Evolutionary conservation across 1,140 invertebrate species (phyloP).

Genomic region (Trypoxylus dichotomus): DNA sequence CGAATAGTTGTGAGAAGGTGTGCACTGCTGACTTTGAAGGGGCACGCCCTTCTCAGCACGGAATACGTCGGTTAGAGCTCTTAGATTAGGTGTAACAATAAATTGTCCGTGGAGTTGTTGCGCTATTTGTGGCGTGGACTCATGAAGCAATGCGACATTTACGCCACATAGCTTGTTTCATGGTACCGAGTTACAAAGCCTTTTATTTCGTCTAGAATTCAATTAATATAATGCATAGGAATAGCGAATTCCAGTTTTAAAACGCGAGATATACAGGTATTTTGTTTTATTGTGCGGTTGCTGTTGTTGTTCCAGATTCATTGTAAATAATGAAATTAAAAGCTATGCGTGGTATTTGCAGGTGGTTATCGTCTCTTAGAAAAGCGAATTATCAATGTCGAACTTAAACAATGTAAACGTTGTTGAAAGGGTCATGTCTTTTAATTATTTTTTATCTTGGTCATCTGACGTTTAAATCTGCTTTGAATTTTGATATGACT

Average conservation of each 20-base stretch:
- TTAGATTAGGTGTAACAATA: constrained; percentile 7
- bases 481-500: no score
- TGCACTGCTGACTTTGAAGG: neutral
- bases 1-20: neutral
- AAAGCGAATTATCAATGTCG: no score
- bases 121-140: neutral
- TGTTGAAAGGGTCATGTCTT: no score
- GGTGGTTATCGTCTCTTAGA: neutral
- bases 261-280: neutral
- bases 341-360: neutral
- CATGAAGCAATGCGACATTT: neutral
- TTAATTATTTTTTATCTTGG: no score
- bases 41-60: neutral
- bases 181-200: neutral
- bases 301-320: neutral
- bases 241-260: neutral
- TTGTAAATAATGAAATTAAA: neutral
- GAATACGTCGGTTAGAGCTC: neutral
- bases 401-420: no score
- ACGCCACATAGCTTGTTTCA: neutral
- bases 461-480: no score
- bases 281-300: neutral
- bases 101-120: neutral
- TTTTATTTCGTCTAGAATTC: neutral
- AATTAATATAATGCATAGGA: neutral